Percentiles rank a stretch among this genome's conserved stretches.
phyloP scores from a whole-genome alignment of 2,113 vertebrate species.

The Poecile atricapillus region DNA sequence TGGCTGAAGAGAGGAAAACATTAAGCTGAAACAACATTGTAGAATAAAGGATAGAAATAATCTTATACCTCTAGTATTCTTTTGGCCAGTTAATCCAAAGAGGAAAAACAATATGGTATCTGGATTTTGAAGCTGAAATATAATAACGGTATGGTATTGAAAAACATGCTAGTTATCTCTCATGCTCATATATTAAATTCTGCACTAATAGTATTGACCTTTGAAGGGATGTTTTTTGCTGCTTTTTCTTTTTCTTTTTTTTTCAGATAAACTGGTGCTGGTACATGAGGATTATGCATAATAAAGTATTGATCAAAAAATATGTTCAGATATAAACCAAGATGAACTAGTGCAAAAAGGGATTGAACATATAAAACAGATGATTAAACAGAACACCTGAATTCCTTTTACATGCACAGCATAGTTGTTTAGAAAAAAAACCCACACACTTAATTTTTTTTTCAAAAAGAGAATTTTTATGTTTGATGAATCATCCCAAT shows the following conservation, averaged over 20 bases:
- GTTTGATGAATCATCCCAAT: not conserved
- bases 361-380: not conserved
- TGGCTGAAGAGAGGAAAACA: rapidly evolving
- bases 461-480: not conserved
- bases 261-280: not conserved
- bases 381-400: not conserved
- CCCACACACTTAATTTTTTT: not conserved
- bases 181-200: not conserved
- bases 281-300: not conserved
- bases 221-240: not conserved
- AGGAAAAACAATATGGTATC: not conserved
- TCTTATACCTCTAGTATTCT: not conserved
- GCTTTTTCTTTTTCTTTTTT: not conserved
- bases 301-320: not conserved
- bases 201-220: not conserved
- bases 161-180: not conserved
- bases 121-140: not conserved
- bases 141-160: not conserved
- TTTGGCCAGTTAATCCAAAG: not conserved
- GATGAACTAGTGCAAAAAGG: not conserved
- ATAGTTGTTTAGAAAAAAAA: not conserved
- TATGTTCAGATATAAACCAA: not conserved
- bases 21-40: not conserved
- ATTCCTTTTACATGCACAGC: not conserved
- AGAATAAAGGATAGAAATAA: not conserved